Evolutionary conservation across 2,113 vertebrate genomes (phyloP), one percentile per base, ranked within the genome.

Genomic region (Tachycineta bicolor): DNA sequence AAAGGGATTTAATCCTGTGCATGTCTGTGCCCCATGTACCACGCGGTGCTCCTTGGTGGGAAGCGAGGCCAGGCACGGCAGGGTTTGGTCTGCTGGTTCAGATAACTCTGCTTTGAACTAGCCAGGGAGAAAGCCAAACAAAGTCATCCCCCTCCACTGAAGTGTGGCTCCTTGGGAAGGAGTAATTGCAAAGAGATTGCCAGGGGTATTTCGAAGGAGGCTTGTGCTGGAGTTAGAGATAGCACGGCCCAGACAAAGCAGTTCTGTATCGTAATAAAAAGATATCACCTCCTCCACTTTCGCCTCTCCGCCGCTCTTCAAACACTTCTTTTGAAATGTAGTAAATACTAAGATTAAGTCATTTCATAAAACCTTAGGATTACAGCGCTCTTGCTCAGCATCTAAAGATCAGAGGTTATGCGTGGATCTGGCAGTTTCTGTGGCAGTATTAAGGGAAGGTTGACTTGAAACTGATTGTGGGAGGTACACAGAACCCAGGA

Each of bases 311-410:
- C 83, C 86, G 79, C 88, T 92, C 88, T 97, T 96, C 90, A 96
- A 94, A 90, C 88, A 8, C 62, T 92, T 80, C 92, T 84, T 97
- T 96, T 96, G 91, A 94, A 92, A 91, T 22, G 76, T n/a, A 69
- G 87, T 90, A 96, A 96, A 96, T 85, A 85, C 94, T 80, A 34
- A 96, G 96, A 96, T 97, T 93, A 94, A 95, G 87, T 85, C 83
- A 96, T 93, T 94, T 96, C 87, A 89, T 91, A 96, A 95, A 97
- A 96, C 87, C 91, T 91, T 34, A 60, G 95, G 94, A 91, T 96
- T 95, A 87, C 28, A 60, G 89, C 33, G 34, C 73, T 96, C 78
- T 83, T 91, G 86, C 89, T 95, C 87, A 87, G 92, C 89, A 59
- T 91, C 67, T 69, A 26, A 93, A 95, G 91, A 96, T 96, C 95